These are phyloP conservation scores for Parnassius mnemosyne DNA, from an alignment of 2,888 invertebrate genomes.

Conservation along the genomic window DNA sequence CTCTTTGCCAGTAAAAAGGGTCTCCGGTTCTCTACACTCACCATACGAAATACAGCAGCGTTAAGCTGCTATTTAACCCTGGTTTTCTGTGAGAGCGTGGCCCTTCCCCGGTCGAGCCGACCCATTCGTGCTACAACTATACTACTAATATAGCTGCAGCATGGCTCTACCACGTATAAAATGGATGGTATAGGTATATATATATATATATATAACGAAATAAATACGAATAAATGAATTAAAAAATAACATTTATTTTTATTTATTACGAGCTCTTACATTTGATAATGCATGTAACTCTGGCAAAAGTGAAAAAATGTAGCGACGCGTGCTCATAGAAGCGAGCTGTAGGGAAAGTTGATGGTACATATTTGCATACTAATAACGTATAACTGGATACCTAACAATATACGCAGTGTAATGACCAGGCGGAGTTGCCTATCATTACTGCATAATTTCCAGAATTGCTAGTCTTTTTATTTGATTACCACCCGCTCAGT, in stretches of 20 bases:
- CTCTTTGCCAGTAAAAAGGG: no score
- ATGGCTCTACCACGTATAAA: no score
- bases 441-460: constrained; percentile 30
- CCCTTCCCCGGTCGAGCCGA: no score
- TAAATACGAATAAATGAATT: no score
- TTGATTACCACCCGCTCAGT: constrained; percentile 23
- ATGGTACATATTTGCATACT: constrained; percentile 38
- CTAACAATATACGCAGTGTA: constrained; percentile 31
- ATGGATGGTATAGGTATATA: no score
- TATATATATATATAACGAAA: no score
- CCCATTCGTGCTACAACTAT: no score
- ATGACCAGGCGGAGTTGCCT: constrained; percentile 27
- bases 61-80: no score
- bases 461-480: constrained; percentile 18
- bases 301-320: constrained; percentile 42
- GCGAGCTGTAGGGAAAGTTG: constrained; percentile 46
- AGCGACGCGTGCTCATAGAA: constrained; percentile 33
- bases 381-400: constrained; percentile 26
- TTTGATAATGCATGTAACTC: neutral
- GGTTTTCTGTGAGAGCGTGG: no score
- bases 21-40: no score
- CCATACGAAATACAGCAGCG: no score
- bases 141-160: no score
- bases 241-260: neutral
- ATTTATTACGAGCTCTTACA: neutral